These are phyloP conservation scores for Leptinotarsa texana DNA, from an alignment of 1,140 invertebrate genomes.

Conservation along the genomic window DNA sequence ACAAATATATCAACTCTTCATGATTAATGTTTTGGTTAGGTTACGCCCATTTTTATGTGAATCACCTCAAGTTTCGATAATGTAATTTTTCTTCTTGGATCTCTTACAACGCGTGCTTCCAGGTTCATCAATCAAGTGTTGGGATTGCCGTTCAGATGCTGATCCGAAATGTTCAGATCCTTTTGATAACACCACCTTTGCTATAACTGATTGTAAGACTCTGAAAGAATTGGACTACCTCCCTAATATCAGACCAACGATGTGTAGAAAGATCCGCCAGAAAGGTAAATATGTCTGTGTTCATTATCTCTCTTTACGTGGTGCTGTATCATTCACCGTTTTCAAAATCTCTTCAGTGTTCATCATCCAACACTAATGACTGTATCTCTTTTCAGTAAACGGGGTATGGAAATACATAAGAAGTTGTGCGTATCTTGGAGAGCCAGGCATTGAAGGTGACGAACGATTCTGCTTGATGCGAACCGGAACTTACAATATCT, in stretches of 20 bases:
- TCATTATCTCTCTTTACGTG: no score
- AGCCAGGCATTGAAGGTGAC: slow-evolving; percentile 86
- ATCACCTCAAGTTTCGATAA: background rate
- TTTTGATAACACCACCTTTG: slow-evolving; percentile 87
- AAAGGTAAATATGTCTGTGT: slow-evolving; percentile 67
- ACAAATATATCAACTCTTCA: background rate
- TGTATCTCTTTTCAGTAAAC: slow-evolving; percentile 68
- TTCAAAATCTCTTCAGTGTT: no score
- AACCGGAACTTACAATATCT: slow-evolving; percentile 90
- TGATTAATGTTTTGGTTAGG: background rate
- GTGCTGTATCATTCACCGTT: no score
- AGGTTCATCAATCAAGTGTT: slow-evolving; percentile 77
- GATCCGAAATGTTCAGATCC: slow-evolving; percentile 92
- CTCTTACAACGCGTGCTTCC: background rate
- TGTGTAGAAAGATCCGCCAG: slow-evolving; percentile 92
- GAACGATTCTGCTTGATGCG: slow-evolving; percentile 89
- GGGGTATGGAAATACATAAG: slow-evolving; percentile 90
- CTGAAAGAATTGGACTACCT: slow-evolving; percentile 69
- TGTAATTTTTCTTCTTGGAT: background rate
- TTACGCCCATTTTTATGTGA: slow-evolving; percentile 12
- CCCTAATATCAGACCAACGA: slow-evolving; percentile 72
- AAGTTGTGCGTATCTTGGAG: slow-evolving; percentile 86
- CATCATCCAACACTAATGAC: no score
- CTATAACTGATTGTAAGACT: slow-evolving; percentile 82
- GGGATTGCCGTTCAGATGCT: slow-evolving; percentile 84